Evolutionary conservation across 2,888 invertebrate species (phyloP), one percentile per base, ranked within the genome.

Genomic region (Lamellibrachia columna): DNA sequence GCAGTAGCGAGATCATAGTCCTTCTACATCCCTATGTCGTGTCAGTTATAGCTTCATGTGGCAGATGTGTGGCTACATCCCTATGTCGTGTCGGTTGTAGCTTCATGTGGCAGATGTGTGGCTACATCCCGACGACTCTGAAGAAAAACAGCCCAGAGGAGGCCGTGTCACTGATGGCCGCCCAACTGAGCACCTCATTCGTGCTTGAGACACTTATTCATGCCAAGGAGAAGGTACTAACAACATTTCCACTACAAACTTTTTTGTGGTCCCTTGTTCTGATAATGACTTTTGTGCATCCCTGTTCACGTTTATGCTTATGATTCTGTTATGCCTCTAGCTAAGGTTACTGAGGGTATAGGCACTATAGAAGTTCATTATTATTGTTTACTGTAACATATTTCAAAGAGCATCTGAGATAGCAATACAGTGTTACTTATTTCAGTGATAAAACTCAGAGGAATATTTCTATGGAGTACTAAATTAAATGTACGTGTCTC

Each of bases 81-180:
- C 99, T 6, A 98, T 98, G 96, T 40, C 40, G 40, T 40, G 40
- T 11, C 3, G 53, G 22, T 60, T 90, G 52, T 92, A 99, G 98
- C 96, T 99, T 99, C 96, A 99, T 99, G 98, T 99, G 98, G 97
- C 99, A 99, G 97, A 98, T 99, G 96, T 99, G 99, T 96, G 98
- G 98, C 91, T 98, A 98, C 95, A 98, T 99, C 95, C 99, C 99
- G 6, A 98, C 98, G 96, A 98, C 98, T 0, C 97, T 99, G 93
- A 95, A 95, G 11, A 95, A 95, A 90, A 97, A 98, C 93, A 98
- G 98, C 40, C 97, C 98, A 75, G 93, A 93, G 52, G 98, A 93
- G 94, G 98, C 98, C 0, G 97, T 98, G 91, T 98, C 98, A 0
- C 98, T 98, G 95, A 95, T 95, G 94, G 96, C 96, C n/a, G 95